These are phyloP conservation scores for Pristionchus exspectatus DNA, from an alignment of 2,888 invertebrate genomes.

Conservation along the genomic window DNA sequence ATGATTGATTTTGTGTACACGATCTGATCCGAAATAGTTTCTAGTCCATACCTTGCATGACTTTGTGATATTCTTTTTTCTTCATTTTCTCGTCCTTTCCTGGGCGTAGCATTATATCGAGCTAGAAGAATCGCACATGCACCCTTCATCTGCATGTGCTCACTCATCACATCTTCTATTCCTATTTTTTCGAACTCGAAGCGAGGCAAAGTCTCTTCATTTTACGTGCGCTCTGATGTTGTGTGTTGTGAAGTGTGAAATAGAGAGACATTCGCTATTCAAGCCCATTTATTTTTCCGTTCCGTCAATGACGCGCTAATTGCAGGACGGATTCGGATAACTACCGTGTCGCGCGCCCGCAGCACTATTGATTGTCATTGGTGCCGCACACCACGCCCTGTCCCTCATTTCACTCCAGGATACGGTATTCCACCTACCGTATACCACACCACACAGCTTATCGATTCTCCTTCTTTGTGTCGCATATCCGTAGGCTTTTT, in stretches of 20 bases:
- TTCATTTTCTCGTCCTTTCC: too few relatives aligned
- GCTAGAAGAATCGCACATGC: not conserved
- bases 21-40: too few relatives aligned
- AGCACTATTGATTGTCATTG: constrained; percentile 55
- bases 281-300: not conserved
- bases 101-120: not conserved
- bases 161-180: too few relatives aligned
- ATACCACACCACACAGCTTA: not conserved
- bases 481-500: constrained; percentile 10
- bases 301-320: constrained; percentile 10
- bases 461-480: not conserved
- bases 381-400: not conserved
- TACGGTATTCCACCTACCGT: constrained; percentile 20
- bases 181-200: too few relatives aligned
- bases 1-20: too few relatives aligned
- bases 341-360: constrained; percentile 65
- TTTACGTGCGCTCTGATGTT: too few relatives aligned
- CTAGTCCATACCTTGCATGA: too few relatives aligned
- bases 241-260: too few relatives aligned
- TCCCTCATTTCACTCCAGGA: not conserved
- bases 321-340: constrained; percentile 66
- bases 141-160: not conserved
- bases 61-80: too few relatives aligned
- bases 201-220: too few relatives aligned
- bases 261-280: not conserved